Base-by-base conservation (phyloP, 2,113 vertebrate genomes). In the Syrmaticus mikado region DNA sequence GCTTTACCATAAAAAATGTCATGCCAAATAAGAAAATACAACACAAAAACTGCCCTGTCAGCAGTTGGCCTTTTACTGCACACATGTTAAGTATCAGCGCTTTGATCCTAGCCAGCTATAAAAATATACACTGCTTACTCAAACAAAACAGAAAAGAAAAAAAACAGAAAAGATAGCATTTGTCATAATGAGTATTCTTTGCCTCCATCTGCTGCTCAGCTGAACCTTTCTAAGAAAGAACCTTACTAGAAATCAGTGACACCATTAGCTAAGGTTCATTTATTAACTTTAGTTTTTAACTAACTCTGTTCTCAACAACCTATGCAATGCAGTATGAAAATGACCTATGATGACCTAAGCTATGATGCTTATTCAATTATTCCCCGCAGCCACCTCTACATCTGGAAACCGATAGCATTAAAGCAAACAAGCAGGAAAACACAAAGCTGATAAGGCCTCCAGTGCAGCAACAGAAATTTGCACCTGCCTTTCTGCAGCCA, bases 161-260 rank as follows among this genome's bases (percentile, higher is more conserved):
- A n/a, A 58, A 3, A 25, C 15, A 16, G 5, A 72, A 57, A 72
- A 38, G 25, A 34, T 12, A 84, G 7, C 17, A 60, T 85, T 92
- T 89, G 64, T 85, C 50, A 53, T 76, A 28, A 61, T 41, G 11
- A 94, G 73, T 74, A 96, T 92, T 96, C 94, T 95, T 92, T 95
- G 95, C 82, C 92, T 94, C 94, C 94, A 96, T 94, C 93, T 96
- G 94, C 96, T 96, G 94, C 96, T 95, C 94, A 95, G 22, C 68
- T 60, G 55, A 85, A 85, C 77, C 64, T 67, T 94, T 90, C 21
- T 78, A 77, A 58, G 14, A 75, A 13, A 38, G 20, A 58, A 83
- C 67, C 82, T 6, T 19, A 34, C 55, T 8, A 80, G 72, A 68
- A 94, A 76, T 80, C 30, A 50, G 16, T 74, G 85, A 79, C 50